Percentiles rank a stretch among this genome's conserved stretches.
Conservation (phyloP, 2,797 vertebrate species). For the Epinephelus coioides region DNA sequence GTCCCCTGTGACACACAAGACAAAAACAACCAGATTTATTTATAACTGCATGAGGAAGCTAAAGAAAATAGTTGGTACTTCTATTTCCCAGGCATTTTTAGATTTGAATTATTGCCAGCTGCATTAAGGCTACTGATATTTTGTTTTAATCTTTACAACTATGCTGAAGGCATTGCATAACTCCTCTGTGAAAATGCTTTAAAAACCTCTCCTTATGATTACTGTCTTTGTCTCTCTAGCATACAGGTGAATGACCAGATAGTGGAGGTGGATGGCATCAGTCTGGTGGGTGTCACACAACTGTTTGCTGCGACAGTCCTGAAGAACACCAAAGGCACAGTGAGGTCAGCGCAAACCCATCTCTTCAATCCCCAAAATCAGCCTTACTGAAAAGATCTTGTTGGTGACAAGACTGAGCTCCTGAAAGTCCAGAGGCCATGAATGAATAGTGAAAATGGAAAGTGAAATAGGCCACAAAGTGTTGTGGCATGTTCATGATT, state of each 20-base stretch:
- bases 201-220: slow-evolving; percentile 1
- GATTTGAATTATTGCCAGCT: slow-evolving; percentile 34
- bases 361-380: not conserved
- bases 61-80: slow-evolving; percentile 49
- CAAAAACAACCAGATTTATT: slow-evolving; percentile 61
- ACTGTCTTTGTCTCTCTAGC: slow-evolving; percentile 77
- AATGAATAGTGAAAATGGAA: not conserved
- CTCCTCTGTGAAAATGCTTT: slow-evolving; percentile 17
- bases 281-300: slow-evolving; percentile 94
- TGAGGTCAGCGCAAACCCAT: slow-evolving; percentile 85
- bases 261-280: slow-evolving; percentile 94
- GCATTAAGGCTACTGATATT: not conserved
- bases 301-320: slow-evolving; percentile 95
- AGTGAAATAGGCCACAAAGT: slow-evolving; percentile 8
- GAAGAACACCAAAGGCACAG: slow-evolving; percentile 95
- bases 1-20: slow-evolving; percentile 31
- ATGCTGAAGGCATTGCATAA: not conserved
- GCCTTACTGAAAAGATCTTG: slow-evolving; percentile 14
- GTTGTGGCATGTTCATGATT: slow-evolving; percentile 55
- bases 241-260: slow-evolving; percentile 97
- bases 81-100: slow-evolving; percentile 51
- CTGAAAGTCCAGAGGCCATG: slow-evolving; percentile 1
- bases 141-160: not conserved
- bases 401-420: not conserved
- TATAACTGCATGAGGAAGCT: slow-evolving; percentile 55